phyloP scores from a whole-genome alignment of 2,888 invertebrate genomes.

The Stenodera caucasica region DNA sequence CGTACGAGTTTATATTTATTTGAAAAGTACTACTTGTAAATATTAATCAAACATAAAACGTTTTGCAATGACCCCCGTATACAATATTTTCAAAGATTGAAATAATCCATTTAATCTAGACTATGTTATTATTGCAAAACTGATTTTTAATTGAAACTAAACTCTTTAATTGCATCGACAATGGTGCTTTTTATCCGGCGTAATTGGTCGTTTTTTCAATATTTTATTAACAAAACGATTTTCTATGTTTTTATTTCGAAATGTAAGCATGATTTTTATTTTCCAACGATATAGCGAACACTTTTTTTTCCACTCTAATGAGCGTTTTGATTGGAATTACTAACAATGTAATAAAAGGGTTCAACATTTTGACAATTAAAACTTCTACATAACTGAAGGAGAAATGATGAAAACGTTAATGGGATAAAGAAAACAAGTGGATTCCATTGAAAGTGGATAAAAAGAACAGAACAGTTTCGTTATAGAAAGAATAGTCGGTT shows the following conservation, averaged over 20 bases:
- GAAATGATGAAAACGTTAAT: constrained; percentile 20
- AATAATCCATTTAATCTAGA: constrained; percentile 7
- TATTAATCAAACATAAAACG: constrained; percentile 35
- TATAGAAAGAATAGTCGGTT: constrained; percentile 22
- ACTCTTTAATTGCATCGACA: constrained; percentile 8
- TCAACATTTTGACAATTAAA: background rate
- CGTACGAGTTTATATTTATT: background rate
- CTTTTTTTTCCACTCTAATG: background rate
- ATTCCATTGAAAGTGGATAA: constrained; percentile 10
- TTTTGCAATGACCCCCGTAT: constrained; percentile 16
- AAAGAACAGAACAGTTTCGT: constrained; percentile 23
- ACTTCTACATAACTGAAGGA: background rate
- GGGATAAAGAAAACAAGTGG: constrained; percentile 17
- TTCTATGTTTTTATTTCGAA: background rate
- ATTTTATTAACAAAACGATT: background rate
- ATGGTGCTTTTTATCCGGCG: background rate
- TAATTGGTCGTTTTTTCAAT: background rate
- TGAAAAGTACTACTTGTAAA: constrained; percentile 33
- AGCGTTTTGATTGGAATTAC: background rate
- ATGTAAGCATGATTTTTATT: background rate
- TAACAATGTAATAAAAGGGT: background rate
- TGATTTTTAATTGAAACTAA: constrained; percentile 14
- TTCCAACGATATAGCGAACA: background rate
- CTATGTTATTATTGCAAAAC: background rate
- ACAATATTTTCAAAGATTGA: constrained; percentile 17